phyloP scores from a whole-genome alignment of 2,888 invertebrate genomes.

The Hirtodrosophila cameraria region DNA sequence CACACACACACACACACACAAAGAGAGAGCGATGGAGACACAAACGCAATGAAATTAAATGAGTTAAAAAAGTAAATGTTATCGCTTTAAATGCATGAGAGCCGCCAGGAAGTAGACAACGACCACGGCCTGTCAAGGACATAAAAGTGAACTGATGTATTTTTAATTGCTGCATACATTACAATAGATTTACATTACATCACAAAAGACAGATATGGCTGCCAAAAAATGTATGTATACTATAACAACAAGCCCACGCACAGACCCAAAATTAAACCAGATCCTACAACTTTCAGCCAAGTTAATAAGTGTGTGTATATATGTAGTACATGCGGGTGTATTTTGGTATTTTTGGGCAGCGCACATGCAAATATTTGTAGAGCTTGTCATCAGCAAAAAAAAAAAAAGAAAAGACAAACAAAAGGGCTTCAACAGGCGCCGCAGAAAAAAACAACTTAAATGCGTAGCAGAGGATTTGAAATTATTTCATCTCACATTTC shows the following conservation, averaged over 20 bases:
- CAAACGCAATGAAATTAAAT: conserved; percentile 65
- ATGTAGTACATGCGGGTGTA: background rate
- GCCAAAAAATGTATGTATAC: conserved; percentile 8
- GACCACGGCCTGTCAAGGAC: conserved; percentile 19
- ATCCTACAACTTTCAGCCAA: conserved; percentile 16
- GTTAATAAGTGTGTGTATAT: conserved; percentile 18
- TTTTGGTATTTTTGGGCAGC: conserved; percentile 27
- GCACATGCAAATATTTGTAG: conserved; percentile 60
- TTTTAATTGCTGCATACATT: conserved; percentile 79
- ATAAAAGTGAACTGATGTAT: conserved; percentile 58
- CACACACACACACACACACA: conserved; percentile 11
- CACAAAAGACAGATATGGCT: conserved; percentile 22
- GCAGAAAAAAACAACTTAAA: background rate
- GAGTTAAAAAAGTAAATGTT: conserved; percentile 64
- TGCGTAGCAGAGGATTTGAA: conserved; percentile 19
- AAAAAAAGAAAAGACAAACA: conserved; percentile 20
- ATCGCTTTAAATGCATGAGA: conserved; percentile 35
- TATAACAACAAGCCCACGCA: conserved; percentile 11
- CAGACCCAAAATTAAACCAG: conserved; percentile 24
- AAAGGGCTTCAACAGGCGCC: conserved; percentile 41
- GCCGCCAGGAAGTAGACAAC: conserved; percentile 20
- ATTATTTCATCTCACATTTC: conserved; percentile 34
- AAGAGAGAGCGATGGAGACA: conserved; percentile 52
- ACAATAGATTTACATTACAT: conserved; percentile 72
- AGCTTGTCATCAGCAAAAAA: conserved; percentile 31